These are phyloP conservation scores for Clarias macrocephalus DNA, from an alignment of 2,113 vertebrate genomes.

Conservation along the genomic window DNA sequence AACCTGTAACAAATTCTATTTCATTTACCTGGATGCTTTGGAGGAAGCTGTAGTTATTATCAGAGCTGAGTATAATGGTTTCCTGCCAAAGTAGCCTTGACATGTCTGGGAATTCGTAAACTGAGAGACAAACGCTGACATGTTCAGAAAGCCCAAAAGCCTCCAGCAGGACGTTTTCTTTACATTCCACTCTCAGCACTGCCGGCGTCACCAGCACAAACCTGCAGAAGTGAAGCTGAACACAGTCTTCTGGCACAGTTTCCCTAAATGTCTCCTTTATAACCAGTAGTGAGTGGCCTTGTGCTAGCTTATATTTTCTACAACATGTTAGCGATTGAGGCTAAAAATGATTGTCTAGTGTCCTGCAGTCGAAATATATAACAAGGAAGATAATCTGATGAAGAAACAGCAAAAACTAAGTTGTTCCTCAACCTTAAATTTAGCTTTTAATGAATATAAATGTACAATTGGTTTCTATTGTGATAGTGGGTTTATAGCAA, in stretches of 20 bases:
- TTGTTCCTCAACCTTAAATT: background rate
- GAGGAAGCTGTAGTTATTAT: conserved; percentile 59
- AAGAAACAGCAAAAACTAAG: background rate
- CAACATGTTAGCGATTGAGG: no score
- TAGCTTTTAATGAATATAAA: background rate
- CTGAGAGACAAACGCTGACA: conserved; percentile 50
- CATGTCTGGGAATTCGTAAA: conserved; percentile 51
- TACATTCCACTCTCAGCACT: conserved; percentile 64
- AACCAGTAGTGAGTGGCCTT: background rate
- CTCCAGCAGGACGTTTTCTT: conserved; percentile 70
- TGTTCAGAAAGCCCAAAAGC: conserved; percentile 6
- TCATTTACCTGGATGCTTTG: conserved; percentile 62
- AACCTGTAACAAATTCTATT: background rate
- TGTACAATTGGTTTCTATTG: background rate
- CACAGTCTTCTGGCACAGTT: no score
- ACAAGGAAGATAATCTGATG: background rate
- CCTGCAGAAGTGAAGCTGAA: conserved; percentile 4
- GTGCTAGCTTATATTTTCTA: background rate
- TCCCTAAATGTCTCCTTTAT: background rate
- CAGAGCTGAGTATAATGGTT: conserved; percentile 44
- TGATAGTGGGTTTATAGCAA: no score
- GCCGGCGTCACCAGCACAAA: conserved; percentile 67
- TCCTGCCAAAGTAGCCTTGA: conserved; percentile 27
- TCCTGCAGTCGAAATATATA: background rate
- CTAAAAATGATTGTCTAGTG: background rate